Base-by-base conservation (phyloP, 2,113 vertebrate species). In the Peromyscus leucopus region DNA sequence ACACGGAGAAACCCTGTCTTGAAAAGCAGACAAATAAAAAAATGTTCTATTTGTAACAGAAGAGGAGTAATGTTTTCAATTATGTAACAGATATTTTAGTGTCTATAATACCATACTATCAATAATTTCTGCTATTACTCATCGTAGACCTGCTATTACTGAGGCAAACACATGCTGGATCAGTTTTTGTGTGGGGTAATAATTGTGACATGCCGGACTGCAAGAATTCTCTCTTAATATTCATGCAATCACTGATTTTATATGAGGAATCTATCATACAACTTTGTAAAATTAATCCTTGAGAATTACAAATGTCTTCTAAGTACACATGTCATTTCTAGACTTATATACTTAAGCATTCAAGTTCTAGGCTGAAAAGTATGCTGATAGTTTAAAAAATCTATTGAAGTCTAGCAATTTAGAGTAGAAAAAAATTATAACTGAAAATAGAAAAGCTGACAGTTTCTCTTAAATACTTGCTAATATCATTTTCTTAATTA, bases 361-460 rank as follows among this genome's bases (percentile, higher is more conserved):
- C 6, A 72, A 72, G 0, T 57, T 63, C 24, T 69, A 39, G 55
- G 75, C 2, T 95, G 46, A 89, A 42, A 80, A 19, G 12, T 22
- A 80, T 4, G 48, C 9, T 13, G 51, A 65, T 9, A 78, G 33
- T 87, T 78, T 87, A 48, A 90, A 84, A 0, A 92, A 15, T 3
- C 2, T 69, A 82, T 67, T 67, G 65, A 92, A 57, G 1, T 76
- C 69, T 42, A 21, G 10, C 51, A 7, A 78, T 75, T 59, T 74
- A 93, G 19, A 87, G n/a, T 42, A 78, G 96, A 91, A 89, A 39
- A 65, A 71, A 91, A n/a, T 71, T 65, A 92, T 33, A 95, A 67
- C 13, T 82, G 22, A 39, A 89, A 61, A 93, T 31, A 75, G 26
- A 93, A 83, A 22, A 82, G 12, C 3, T 93, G 85, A 61, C 15